Evolutionary conservation across 1,140 invertebrate genomes (phyloP).

Genomic region (Papilio helenus): DNA sequence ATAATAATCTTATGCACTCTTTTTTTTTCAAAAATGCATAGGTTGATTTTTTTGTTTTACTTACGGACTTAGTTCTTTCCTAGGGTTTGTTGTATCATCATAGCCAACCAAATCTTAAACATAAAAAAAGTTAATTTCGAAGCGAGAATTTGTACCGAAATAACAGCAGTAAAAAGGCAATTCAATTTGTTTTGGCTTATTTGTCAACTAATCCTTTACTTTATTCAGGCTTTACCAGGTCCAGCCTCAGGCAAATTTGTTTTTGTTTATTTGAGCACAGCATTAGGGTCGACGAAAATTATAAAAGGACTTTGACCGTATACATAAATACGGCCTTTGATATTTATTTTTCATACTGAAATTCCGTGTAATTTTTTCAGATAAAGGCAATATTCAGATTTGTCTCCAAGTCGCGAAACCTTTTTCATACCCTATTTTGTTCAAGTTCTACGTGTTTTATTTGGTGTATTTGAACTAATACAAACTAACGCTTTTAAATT

Average conservation of each 20-base stretch:
- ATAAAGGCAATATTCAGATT: constrained; percentile 7
- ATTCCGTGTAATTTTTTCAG: constrained; percentile 8
- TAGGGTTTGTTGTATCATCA: not conserved
- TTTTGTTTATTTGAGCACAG: constrained; percentile 38
- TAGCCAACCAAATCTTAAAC: not conserved
- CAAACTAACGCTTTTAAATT: not conserved
- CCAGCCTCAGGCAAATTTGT: constrained; percentile 39
- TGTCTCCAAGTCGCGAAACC: not conserved
- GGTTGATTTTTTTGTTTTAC: not conserved
- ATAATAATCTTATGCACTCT: not conserved
- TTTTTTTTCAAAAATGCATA: not conserved
- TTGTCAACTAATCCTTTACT: constrained; percentile 39
- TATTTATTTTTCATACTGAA: constrained; percentile 22
- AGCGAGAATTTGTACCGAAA: constrained; percentile 31
- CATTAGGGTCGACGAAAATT: constrained; percentile 29
- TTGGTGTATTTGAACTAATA: not conserved
- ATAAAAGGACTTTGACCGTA: constrained; percentile 29
- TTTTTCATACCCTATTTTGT: not conserved
- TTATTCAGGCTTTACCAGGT: constrained; percentile 35
- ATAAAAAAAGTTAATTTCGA: constrained; percentile 37
- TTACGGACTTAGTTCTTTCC: not conserved
- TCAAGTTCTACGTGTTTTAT: not conserved
- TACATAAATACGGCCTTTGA: constrained; percentile 29
- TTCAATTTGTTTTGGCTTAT: constrained; percentile 40
- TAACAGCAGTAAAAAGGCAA: constrained; percentile 37